These are phyloP conservation scores for Myathropa florea DNA, from an alignment of 2,888 invertebrate species.

Conservation along the genomic window DNA sequence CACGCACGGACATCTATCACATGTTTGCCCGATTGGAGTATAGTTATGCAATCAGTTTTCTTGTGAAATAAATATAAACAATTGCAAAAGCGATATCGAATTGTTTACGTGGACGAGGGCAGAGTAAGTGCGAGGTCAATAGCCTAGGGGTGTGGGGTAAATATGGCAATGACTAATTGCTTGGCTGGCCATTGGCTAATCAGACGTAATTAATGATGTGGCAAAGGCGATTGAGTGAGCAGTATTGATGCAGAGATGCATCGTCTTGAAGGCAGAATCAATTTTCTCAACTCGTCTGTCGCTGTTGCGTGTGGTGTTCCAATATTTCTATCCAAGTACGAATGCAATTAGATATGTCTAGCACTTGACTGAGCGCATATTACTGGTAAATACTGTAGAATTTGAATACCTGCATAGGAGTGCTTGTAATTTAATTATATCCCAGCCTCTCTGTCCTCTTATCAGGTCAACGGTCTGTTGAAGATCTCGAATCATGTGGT, in stretches of 20 bases:
- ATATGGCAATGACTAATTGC: constrained; percentile 5
- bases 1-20: neutral
- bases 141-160: constrained; percentile 15
- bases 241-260: neutral
- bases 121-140: constrained; percentile 15
- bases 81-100: constrained; percentile 9
- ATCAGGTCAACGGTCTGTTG: no score
- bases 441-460: no score
- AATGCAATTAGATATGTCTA: no score
- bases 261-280: neutral
- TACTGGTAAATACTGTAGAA: no score
- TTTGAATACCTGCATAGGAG: no score
- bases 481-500: no score
- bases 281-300: neutral
- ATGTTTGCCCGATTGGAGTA: neutral
- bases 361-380: no score
- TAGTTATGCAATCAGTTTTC: constrained; percentile 12
- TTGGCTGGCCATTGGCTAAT: neutral
- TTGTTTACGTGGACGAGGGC: neutral
- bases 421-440: no score
- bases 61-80: constrained; percentile 18
- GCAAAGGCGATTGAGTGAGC: neutral
- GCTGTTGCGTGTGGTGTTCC: no score
- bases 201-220: neutral
- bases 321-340: no score